Evolutionary conservation across 2,113 vertebrate species (phyloP).

Genomic region (Falco punctatus): DNA sequence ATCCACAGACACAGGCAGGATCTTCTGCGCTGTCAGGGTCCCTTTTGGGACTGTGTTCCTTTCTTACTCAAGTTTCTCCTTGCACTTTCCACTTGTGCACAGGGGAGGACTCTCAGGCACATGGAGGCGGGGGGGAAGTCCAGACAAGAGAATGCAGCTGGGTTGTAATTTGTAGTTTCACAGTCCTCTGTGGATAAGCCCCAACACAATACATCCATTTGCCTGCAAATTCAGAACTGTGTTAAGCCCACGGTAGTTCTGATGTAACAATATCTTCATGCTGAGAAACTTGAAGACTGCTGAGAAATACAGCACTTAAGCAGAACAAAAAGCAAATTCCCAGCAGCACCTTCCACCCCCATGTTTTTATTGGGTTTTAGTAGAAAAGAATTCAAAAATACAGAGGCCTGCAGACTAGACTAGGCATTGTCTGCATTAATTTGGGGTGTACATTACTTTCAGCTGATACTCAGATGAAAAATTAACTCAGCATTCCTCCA

Average conservation of each 20-base stretch:
- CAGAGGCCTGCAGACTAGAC: slow-evolving; percentile 60
- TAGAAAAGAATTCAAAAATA: slow-evolving; percentile 68
- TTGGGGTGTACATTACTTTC: slow-evolving; percentile 63
- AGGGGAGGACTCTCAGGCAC: background rate
- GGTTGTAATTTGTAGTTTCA: slow-evolving; percentile 71
- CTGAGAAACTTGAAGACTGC: slow-evolving; percentile 73
- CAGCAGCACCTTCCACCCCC: slow-evolving; percentile 72
- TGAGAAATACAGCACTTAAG: slow-evolving; percentile 73
- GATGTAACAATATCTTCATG: slow-evolving; percentile 73
- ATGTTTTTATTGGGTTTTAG: slow-evolving; percentile 68
- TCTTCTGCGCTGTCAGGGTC: background rate
- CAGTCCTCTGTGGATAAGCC: slow-evolving; percentile 67
- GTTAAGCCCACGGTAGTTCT: slow-evolving; percentile 69
- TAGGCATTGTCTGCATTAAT: slow-evolving; percentile 67
- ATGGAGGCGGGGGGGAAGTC: background rate
- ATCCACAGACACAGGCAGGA: rapidly evolving
- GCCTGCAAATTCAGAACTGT: slow-evolving; percentile 74
- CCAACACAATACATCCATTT: slow-evolving; percentile 74
- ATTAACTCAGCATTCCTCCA: slow-evolving; percentile 46
- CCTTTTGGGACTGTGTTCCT: background rate
- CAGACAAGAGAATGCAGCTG: slow-evolving; percentile 59
- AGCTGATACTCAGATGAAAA: slow-evolving; percentile 50
- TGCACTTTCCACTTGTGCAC: background rate
- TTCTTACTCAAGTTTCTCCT: background rate
- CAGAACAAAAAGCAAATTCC: slow-evolving; percentile 74